Percentiles rank a stretch among this genome's conserved stretches.
phyloP scores from a whole-genome alignment of 2,888 invertebrate species.

The Xanthorhoe designata region DNA sequence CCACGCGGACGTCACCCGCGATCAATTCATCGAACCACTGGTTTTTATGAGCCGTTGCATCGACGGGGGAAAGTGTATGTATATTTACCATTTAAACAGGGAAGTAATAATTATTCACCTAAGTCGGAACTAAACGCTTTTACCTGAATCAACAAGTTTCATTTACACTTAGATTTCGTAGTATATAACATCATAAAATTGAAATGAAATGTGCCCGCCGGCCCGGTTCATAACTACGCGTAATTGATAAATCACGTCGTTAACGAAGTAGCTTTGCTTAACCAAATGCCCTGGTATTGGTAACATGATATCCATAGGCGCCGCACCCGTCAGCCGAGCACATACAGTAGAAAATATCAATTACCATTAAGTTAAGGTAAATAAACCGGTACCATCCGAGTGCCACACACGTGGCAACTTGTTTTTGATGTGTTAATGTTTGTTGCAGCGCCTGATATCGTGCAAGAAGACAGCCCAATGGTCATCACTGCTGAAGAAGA shows the following conservation, averaged over 20 bases:
- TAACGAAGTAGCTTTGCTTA: slow-evolving; percentile 41
- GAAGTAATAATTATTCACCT: slow-evolving; percentile 18
- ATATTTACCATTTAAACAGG: slow-evolving; percentile 30
- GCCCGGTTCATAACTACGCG: slow-evolving; percentile 26
- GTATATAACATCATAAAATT: not conserved
- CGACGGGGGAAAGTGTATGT: slow-evolving; percentile 50
- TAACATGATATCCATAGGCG: slow-evolving; percentile 43
- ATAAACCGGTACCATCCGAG: slow-evolving; percentile 39
- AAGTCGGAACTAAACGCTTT: slow-evolving; percentile 19
- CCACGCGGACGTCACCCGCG: slow-evolving; percentile 54
- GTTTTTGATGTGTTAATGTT: slow-evolving; percentile 38
- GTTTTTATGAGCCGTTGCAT: slow-evolving; percentile 53
- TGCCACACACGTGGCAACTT: slow-evolving; percentile 41
- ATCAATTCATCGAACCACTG: slow-evolving; percentile 67
- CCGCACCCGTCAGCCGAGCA: slow-evolving; percentile 42
- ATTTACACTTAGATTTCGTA: not conserved
- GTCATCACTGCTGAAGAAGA: slow-evolving; percentile 88
- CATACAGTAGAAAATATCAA: slow-evolving; percentile 45
- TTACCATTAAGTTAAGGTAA: slow-evolving; percentile 47
- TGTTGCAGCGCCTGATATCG: slow-evolving; percentile 90
- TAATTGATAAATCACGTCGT: slow-evolving; percentile 45
- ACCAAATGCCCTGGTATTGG: slow-evolving; percentile 40
- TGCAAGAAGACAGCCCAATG: slow-evolving; percentile 89
- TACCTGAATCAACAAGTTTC: slow-evolving; percentile 11
- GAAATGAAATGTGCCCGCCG: slow-evolving; percentile 16